phyloP scores from a whole-genome alignment of 30 jellyfish, hydroid and myxozoan genomes.

The Calvadosia cruxmelitensis region DNA sequence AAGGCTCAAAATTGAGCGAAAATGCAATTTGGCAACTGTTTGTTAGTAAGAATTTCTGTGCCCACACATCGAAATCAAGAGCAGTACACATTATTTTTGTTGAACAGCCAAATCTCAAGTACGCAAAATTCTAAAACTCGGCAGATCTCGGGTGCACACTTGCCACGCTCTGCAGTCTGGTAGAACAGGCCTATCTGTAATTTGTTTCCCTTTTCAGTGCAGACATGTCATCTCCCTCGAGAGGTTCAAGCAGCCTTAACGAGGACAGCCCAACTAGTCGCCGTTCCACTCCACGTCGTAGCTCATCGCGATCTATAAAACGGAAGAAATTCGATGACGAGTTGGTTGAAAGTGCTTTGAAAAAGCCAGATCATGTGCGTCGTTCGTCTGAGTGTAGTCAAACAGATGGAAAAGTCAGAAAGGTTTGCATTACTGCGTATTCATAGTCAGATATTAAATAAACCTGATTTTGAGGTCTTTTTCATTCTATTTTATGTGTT shows the following conservation, averaged over 20 bases:
- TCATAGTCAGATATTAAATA: background rate
- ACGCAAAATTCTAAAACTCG: no score
- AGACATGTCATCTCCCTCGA: background rate
- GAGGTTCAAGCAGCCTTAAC: background rate
- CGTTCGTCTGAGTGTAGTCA: conserved; percentile 71
- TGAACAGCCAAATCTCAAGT: no score
- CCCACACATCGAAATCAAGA: no score
- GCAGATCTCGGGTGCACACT: no score
- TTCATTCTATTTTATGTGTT: background rate
- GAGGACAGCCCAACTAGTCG: background rate
- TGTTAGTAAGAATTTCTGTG: no score
- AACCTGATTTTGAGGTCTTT: background rate
- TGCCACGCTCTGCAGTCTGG: no score
- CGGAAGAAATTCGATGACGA: conserved; percentile 97
- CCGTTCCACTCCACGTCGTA: conserved; percentile 60
- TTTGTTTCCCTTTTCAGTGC: no score
- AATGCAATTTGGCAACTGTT: no score
- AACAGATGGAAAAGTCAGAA: conserved; percentile 13
- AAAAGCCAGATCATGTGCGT: conserved; percentile 33
- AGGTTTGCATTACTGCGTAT: conserved; percentile 1
- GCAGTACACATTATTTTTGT: no score
- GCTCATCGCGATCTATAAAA: conserved; percentile 93
- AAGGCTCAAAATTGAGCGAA: no score
- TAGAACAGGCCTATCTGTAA: no score
- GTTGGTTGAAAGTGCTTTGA: conserved; percentile 63